These are phyloP conservation scores for Leptura quadrifasciata DNA, from an alignment of 2,888 invertebrate species.

Conservation along the genomic window DNA sequence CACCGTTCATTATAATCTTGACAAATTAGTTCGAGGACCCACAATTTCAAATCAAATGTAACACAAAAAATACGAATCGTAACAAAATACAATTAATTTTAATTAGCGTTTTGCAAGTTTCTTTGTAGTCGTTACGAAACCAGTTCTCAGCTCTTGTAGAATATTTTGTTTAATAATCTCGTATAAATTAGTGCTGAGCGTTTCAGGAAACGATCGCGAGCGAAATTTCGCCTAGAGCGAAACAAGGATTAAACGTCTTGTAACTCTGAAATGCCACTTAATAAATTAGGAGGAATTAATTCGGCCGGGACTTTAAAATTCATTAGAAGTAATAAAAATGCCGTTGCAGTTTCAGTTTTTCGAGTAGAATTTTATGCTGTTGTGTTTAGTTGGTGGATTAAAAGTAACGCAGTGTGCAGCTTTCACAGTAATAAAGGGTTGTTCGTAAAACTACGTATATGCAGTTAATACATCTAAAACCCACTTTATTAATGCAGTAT, in stretches of 20 bases:
- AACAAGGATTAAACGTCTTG: constrained; percentile 21
- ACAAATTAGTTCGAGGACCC: constrained; percentile 41
- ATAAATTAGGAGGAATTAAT: constrained; percentile 33
- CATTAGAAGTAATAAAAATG: constrained; percentile 30
- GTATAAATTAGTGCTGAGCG: constrained; percentile 11
- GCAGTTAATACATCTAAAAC: constrained; percentile 52
- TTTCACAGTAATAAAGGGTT: constrained; percentile 48
- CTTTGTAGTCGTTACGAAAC: constrained; percentile 8
- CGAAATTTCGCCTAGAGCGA: constrained; percentile 11
- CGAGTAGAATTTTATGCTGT: not conserved
- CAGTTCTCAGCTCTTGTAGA: not conserved
- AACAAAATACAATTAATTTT: constrained; percentile 32
- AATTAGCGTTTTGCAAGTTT: constrained; percentile 14
- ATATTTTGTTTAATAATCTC: constrained; percentile 24
- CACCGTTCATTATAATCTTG: constrained; percentile 46
- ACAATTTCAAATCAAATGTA: constrained; percentile 39
- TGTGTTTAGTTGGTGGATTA: constrained; percentile 12
- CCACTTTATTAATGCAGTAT: constrained; percentile 55
- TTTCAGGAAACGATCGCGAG: not conserved
- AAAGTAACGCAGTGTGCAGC: constrained; percentile 28
- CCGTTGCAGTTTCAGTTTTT: not conserved
- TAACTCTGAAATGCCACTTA: constrained; percentile 28
- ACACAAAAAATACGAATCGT: constrained; percentile 5
- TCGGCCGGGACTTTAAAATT: constrained; percentile 25
- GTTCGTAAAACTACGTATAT: constrained; percentile 54